Percentiles rank a stretch among this genome's conserved stretches.
phyloP scores from a whole-genome alignment of 2,797 vertebrate species.

The Halcyon badia region DNA sequence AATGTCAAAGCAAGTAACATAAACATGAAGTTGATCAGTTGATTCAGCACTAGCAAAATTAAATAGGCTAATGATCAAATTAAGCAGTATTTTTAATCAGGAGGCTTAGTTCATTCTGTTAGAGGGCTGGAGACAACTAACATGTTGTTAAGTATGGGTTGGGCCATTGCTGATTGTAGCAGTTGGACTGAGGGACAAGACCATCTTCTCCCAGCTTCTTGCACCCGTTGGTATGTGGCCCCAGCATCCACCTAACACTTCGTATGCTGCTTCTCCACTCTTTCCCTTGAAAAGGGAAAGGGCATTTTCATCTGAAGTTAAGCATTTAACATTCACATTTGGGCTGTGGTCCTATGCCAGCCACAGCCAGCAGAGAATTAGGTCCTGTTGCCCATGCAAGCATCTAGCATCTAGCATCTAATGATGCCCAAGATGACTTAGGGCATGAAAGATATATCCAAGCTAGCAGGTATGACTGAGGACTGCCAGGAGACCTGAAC shows the following conservation, averaged over 20 bases:
- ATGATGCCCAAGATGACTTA: rapidly evolving
- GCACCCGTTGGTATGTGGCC: background rate
- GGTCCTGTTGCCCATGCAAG: background rate
- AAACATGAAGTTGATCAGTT: background rate
- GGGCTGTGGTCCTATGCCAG: background rate
- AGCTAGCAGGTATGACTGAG: background rate
- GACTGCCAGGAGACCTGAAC: background rate
- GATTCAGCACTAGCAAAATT: background rate
- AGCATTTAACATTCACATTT: background rate
- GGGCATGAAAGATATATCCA: background rate
- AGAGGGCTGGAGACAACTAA: background rate
- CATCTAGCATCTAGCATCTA: background rate
- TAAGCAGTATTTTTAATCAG: background rate
- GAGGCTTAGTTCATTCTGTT: background rate
- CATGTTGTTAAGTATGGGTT: rapidly evolving
- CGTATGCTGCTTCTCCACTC: rapidly evolving
- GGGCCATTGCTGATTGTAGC: background rate
- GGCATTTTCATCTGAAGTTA: background rate
- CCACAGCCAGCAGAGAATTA: background rate
- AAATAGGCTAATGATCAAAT: background rate
- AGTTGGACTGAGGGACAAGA: background rate
- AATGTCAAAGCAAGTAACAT: background rate
- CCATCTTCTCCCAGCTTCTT: background rate
- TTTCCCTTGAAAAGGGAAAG: background rate
- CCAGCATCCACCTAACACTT: background rate